A percentile compares a stretch with the other conserved stretches of the same genome.
These are phyloP conservation scores for Peromyscus aztecus DNA, from an alignment of 2,797 vertebrate genomes.

Conservation along the genomic window DNA sequence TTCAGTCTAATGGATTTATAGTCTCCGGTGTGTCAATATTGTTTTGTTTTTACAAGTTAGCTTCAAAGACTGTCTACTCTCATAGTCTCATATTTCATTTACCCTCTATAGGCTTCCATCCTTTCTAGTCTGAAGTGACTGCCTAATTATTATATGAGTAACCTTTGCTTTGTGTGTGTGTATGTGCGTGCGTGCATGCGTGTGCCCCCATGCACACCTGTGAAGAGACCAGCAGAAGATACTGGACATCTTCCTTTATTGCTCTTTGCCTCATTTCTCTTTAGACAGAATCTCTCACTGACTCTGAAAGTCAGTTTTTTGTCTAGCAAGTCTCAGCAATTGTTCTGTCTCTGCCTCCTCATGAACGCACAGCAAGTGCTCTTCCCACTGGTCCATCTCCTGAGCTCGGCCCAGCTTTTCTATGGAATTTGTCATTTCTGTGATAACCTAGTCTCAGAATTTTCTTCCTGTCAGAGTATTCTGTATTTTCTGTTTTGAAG, in stretches of 20 bases:
- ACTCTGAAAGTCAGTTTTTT: too few relatives aligned
- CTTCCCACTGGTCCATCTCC: not conserved
- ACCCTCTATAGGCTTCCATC: slow-evolving; percentile 28
- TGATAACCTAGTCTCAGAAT: not conserved
- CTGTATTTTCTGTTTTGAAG: not conserved
- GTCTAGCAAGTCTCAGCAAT: not conserved
- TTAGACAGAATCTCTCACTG: not conserved
- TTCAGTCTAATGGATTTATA: not conserved
- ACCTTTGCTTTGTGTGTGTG: not conserved
- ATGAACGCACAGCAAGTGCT: too few relatives aligned
- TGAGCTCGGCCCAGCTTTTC: not conserved
- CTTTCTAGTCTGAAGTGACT: slow-evolving; percentile 1
- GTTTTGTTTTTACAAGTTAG: slow-evolving; percentile 1
- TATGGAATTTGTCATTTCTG: not conserved
- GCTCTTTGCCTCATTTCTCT: not conserved
- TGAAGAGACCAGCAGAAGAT: not conserved
- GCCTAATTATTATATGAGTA: slow-evolving; percentile 33
- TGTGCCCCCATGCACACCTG: not conserved
- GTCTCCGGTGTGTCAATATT: not conserved
- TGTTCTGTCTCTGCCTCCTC: not conserved
- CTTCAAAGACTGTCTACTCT: slow-evolving; percentile 17
- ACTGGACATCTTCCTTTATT: not conserved
- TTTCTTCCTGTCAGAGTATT: not conserved
- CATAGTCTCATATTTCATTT: slow-evolving; percentile 7
- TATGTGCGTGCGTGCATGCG: too few relatives aligned